Evolutionary conservation across 2,113 vertebrate species (phyloP), one percentile per base, ranked within the genome.

Genomic region (Thalassoma bifasciatum): DNA sequence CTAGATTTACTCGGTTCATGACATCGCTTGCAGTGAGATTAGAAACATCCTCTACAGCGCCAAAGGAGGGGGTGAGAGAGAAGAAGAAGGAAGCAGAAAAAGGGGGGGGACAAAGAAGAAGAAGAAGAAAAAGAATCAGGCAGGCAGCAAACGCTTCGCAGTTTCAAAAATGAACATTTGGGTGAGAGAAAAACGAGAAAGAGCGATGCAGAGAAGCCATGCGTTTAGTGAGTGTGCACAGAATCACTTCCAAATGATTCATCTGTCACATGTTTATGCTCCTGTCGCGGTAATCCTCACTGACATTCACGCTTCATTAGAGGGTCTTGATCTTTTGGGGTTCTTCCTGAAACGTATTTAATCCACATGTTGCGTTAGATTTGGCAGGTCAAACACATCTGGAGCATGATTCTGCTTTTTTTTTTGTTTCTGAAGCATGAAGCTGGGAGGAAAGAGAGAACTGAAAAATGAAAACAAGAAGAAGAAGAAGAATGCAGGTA

Each of bases 1-100:
- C 98, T 95, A 99, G 97, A 96, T 99, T 99, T 96, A 99, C 98
- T 94, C 98, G 96, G 94, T 99, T 99, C 98, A 99, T 99, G 95
- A 99, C 98, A 97, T 99, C 98, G 94, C 97, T 98, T 89, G 98
- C 98, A 93, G 98, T 99, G 96, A 99, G 97, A 96, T 99, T 99
- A 97, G 98, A 97, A 96, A 99, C 97, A 93, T 99, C 97, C 96
- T 98, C 98, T 99, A 96, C 84, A 92, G n/a, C 94, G 94, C 94
- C 94, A 94, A 90, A 88, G 90, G 63, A 92, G 84, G 92, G 91
- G 90, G 86, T n/a, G 89, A 93, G 78, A 94, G 94, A 79, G 90
- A 91, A 94, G 81, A 78, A 6, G 90, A 69, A 90, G 86, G 81
- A 17, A 60, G 72, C 89, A 83, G 84, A 58, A 46, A 36, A 66